Evolutionary conservation across 1,140 invertebrate species (phyloP), one percentile per base, ranked within the genome.

Genomic region (Globodera rostochiensis): DNA sequence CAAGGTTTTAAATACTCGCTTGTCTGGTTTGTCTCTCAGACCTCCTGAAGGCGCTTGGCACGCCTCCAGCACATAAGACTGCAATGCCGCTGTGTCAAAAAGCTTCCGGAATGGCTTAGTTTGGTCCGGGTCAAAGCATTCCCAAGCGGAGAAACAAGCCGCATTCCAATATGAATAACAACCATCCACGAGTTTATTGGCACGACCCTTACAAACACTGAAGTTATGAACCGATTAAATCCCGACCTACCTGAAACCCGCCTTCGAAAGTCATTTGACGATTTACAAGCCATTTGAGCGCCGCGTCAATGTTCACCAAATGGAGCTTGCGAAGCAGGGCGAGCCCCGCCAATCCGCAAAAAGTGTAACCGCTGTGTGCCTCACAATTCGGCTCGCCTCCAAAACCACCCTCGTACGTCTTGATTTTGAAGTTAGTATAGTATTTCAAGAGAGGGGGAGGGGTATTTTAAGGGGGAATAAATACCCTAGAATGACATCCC

Each of bases 111-210:
- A 64, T 25, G 49, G 47, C 5, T 46, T 45, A 53, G 15, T 64
- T 69, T 60, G 57, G 57, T 4, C 64, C 86, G 69, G 36, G 25
- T 11, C 53, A 86, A 25, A 83, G 60, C 74, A 49, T 49, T 86
- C 85, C 21, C 84, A 46, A 53, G 84, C 74, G 64, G 95, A 94
- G 90, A 98, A 95, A 60, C 93, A 92, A 50, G 94, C 96, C 47
- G 95, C 96, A 91, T 97, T 95, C 97, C 97, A 99, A 92, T 98
- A 99, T 4, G 95, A 97, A 90, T 99, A 99, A 91, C 97, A 99
- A 8, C 94, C 94, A 92, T 99, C 97, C 2, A 99, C 97, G 77
- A 98, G 91, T 92, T 99, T 99, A 91, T 98, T 98, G 6, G 97
- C 98, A 87, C 97, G 92, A 9, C 91, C 92, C 84, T 86, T 25